Evolutionary conservation across 2,797 vertebrate genomes (phyloP).

Genomic region (Mycteria americana): DNA sequence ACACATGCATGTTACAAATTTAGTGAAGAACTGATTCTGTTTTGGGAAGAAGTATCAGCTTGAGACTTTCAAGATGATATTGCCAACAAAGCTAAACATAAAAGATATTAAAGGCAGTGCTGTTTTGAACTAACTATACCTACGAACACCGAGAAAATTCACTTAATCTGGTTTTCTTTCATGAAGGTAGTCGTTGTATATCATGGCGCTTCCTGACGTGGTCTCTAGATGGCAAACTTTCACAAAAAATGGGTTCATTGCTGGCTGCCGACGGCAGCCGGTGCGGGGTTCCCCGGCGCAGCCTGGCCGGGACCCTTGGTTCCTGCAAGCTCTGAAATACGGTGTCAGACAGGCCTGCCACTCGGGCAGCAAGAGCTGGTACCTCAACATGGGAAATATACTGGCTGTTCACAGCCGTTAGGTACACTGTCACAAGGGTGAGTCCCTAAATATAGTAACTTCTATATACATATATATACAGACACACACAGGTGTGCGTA

Average conservation of each 20-base stretch:
- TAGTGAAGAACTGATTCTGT: neutral
- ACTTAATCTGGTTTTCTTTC: neutral
- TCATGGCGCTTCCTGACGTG: neutral
- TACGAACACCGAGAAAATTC: neutral
- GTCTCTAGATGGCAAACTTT: constrained; percentile 74
- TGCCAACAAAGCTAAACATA: neutral
- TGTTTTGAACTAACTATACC: neutral
- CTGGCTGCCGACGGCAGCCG: neutral
- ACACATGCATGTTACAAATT: neutral
- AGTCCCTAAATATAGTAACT: neutral
- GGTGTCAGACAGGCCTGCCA: rapidly evolving
- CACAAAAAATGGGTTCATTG: constrained; percentile 12
- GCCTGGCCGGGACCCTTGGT: rapidly evolving
- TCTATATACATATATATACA: no score
- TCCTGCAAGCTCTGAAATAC: rapidly evolving
- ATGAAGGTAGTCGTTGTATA: neutral
- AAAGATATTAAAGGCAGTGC: neutral
- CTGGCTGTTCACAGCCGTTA: neutral
- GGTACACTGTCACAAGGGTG: rapidly evolving
- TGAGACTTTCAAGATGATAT: neutral
- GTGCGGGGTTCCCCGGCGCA: rapidly evolving
- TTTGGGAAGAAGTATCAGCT: neutral
- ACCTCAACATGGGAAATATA: neutral
- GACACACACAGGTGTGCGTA: no score
- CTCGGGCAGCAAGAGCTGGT: rapidly evolving